Evolutionary conservation across 2,113 vertebrate genomes (phyloP).

Genomic region (Axis porcinus): DNA sequence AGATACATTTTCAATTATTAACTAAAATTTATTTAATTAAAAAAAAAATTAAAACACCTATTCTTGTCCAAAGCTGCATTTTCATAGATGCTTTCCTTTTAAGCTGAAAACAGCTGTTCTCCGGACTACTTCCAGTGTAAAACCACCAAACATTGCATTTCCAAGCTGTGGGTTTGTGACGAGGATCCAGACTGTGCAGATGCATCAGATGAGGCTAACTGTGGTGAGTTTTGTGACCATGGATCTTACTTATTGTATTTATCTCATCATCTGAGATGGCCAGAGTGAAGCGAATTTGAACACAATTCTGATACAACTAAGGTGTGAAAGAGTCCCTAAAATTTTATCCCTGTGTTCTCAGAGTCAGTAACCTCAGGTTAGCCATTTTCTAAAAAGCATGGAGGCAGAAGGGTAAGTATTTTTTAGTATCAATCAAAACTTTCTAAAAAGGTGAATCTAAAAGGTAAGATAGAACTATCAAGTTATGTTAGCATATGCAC

Average conservation of each 20-base stretch:
- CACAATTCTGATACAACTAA: background rate
- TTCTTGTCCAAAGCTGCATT: constrained; percentile 28
- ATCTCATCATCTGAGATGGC: background rate
- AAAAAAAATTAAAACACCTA: background rate
- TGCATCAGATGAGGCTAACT: constrained; percentile 96
- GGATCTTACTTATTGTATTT: background rate
- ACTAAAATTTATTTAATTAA: background rate
- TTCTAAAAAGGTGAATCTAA: background rate
- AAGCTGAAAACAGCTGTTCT: constrained; percentile 98
- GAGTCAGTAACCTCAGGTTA: background rate
- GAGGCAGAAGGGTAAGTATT: background rate
- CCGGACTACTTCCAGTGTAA: constrained; percentile 98
- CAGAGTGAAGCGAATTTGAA: background rate
- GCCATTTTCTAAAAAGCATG: background rate
- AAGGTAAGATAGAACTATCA: background rate
- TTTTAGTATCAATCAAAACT: background rate
- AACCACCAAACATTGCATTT: constrained; percentile 98
- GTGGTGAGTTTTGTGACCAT: constrained; percentile 84
- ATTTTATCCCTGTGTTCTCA: background rate
- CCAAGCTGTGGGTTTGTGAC: constrained; percentile 98
- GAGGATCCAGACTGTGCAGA: constrained; percentile 98
- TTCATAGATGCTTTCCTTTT: constrained; percentile 61
- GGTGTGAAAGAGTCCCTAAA: background rate
- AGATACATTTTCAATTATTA: background rate
- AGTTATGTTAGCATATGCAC: background rate